These are phyloP conservation scores for Catharus minimus DNA, from an alignment of 2,113 vertebrate species.

Conservation along the genomic window DNA sequence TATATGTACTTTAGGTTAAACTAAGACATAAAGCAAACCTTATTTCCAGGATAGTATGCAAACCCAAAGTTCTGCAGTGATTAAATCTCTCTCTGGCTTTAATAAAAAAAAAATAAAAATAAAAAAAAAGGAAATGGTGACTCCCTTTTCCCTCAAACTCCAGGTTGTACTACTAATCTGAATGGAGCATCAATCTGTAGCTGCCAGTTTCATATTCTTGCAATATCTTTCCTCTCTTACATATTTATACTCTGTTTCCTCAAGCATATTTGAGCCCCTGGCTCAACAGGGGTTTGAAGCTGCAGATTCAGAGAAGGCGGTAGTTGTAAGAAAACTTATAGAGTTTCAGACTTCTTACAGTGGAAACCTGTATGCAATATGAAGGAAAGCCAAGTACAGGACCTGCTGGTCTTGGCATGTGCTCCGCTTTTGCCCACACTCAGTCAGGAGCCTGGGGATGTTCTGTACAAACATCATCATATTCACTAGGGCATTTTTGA, in stretches of 20 bases:
- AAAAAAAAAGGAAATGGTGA: neutral
- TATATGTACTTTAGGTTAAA: neutral
- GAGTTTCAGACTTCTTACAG: neutral
- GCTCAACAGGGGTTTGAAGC: neutral
- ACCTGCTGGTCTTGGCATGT: neutral
- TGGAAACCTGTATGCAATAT: neutral
- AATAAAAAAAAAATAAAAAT: neutral
- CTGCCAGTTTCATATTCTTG: neutral
- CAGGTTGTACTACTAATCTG: neutral
- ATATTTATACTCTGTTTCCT: neutral
- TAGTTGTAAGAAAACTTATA: neutral
- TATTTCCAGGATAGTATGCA: neutral
- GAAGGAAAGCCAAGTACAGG: neutral
- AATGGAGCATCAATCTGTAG: neutral
- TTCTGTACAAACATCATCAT: fast-evolving
- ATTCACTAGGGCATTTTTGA: fast-evolving
- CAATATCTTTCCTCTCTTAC: neutral
- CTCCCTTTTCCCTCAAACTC: neutral
- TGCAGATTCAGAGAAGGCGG: neutral
- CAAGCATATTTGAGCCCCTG: neutral
- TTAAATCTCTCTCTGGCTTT: neutral
- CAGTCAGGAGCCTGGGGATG: neutral
- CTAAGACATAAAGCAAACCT: neutral
- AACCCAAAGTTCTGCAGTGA: neutral
- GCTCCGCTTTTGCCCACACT: neutral